Evolutionary conservation across 30 jellyfish, hydroid and myxozoan genomes (phyloP).

Genomic region (Aurelia aurita): DNA sequence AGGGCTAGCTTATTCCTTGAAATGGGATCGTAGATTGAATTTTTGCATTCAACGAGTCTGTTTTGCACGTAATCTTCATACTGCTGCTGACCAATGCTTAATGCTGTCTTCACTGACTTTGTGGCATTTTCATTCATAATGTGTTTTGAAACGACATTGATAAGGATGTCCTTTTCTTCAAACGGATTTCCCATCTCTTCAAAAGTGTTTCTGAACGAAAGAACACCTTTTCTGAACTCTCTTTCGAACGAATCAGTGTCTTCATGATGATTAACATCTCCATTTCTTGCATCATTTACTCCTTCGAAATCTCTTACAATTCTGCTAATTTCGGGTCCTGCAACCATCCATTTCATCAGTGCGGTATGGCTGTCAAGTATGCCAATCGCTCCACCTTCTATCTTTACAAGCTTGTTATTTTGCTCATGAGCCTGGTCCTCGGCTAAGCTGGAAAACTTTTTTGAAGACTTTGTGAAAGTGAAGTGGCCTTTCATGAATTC

Average conservation of each 20-base stretch:
- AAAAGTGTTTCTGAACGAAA: background rate
- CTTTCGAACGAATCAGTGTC: slow-evolving; percentile 6
- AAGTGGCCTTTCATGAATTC: slow-evolving; percentile 36
- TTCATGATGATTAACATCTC: slow-evolving; percentile 2
- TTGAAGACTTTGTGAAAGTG: slow-evolving; percentile 15
- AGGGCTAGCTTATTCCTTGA: slow-evolving; percentile 21
- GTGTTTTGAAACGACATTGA: too few relatives aligned
- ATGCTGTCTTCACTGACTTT: background rate
- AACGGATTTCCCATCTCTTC: too few relatives aligned
- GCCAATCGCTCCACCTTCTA: slow-evolving; percentile 60
- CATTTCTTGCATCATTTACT: background rate
- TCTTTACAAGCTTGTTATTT: slow-evolving; percentile 10
- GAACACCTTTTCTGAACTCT: background rate
- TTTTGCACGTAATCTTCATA: background rate
- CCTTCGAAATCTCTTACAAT: background rate
- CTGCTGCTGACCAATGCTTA: slow-evolving; percentile 3
- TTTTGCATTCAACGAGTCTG: background rate
- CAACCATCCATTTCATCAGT: slow-evolving; percentile 54
- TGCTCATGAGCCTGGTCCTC: slow-evolving; percentile 75
- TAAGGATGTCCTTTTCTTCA: too few relatives aligned
- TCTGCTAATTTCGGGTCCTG: slow-evolving; percentile 43
- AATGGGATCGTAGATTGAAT: slow-evolving; percentile 1
- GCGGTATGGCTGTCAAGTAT: slow-evolving; percentile 38
- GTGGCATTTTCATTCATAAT: background rate
- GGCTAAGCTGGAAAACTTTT: background rate